A percentile compares a stretch with the other conserved stretches of the same genome.
Evolutionary conservation across 2,888 invertebrate species (phyloP).

Genomic region (Myopa testacea): DNA sequence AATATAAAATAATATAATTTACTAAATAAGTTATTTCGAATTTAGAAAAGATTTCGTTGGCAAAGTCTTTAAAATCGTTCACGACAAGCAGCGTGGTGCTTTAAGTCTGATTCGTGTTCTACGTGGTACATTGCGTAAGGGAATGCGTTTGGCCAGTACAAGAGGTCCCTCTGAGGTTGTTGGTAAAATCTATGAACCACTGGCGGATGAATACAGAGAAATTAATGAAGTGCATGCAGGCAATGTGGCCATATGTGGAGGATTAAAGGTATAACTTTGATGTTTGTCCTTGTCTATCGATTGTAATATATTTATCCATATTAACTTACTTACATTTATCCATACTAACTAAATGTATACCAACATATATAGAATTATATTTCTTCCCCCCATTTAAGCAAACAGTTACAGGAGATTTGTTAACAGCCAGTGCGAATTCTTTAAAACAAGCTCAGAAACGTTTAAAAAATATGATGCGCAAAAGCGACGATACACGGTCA

Average conservation of each 20-base stretch:
- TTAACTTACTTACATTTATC: neutral
- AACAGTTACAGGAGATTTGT: slow-evolving; percentile 82
- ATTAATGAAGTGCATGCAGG: slow-evolving; percentile 77
- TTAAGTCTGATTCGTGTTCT: slow-evolving; percentile 88
- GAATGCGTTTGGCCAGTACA: slow-evolving; percentile 64
- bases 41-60: slow-evolving; percentile 77
- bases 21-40: neutral
- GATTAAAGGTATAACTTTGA: slow-evolving; percentile 77
- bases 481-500: slow-evolving; percentile 36
- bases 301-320: slow-evolving; percentile 4
- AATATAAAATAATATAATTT: neutral
- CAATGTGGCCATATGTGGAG: slow-evolving; percentile 90
- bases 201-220: slow-evolving; percentile 91
- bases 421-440: slow-evolving; percentile 73
- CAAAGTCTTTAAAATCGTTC: slow-evolving; percentile 91
- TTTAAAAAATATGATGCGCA: slow-evolving; percentile 55
- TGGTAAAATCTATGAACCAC: slow-evolving; percentile 73
- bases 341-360: too few species aligned
- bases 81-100: slow-evolving; percentile 89
- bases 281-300: neutral
- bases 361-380: neutral
- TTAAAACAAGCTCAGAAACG: slow-evolving; percentile 73
- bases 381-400: slow-evolving; percentile 57
- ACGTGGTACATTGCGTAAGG: slow-evolving; percentile 78
- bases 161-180: slow-evolving; percentile 60